Base-by-base conservation (phyloP, 2,113 vertebrate genomes). In the Anas platyrhynchos region DNA sequence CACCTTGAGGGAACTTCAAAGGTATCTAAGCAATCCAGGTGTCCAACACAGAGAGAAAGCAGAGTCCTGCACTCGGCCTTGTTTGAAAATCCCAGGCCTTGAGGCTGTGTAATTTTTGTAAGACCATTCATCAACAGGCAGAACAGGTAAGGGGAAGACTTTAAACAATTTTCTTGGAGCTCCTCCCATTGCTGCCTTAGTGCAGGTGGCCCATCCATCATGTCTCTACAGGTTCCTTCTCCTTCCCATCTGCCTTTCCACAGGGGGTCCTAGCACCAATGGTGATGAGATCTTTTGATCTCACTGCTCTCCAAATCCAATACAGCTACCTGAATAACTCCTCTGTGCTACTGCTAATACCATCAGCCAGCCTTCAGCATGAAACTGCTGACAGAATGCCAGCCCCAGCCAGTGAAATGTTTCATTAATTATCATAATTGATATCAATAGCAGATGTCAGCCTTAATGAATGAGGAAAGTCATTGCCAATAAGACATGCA, bases 371-470 rank as follows among this genome's bases (percentile, higher is more conserved):
- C 16, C 36, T 44, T 4, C 52, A 4, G 34, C 5, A 69, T 5
- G 68, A 52, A 91, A 67, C 52, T 88, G 89, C 79, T 94, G 94
- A 75, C 75, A 46, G 41, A 76, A 43, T 1, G 6, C 48, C 91
- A 66, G 76, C 69, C 56, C 50, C 13, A 18, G 79, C 48, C 76
- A 46, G 50, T 0, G 48, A 25, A 76, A 77, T 17, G 68, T 44
- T 72, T 71, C 82, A 56, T 76, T 84, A 55, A 76, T 93, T 58
- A 86, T 15, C 56, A 36, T 62, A 83, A 83, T 9, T 62, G 59
- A 5, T 79, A 36, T 81, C 86, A 79, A 41, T 52, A 82, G 78
- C 75, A 94, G 90, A 52, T 91, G 90, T 66, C 90, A 86, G 72
- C 32, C 46, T 54, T 86, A 38, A 89, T 27, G 84, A 90, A 85